phyloP scores from a whole-genome alignment of 2,888 invertebrate species.

The Lasioglossum calceatum region DNA sequence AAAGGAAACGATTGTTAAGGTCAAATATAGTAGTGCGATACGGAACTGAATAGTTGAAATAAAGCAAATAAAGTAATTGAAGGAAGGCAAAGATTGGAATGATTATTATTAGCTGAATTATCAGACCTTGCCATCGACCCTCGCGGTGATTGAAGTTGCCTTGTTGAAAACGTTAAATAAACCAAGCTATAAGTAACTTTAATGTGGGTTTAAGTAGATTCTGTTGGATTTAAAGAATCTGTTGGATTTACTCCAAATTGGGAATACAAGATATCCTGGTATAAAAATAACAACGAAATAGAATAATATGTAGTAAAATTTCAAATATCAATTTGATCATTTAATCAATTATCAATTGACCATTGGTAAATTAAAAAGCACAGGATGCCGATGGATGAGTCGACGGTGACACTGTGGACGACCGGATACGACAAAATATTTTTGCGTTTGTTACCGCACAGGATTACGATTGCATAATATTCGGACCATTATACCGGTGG shows the following conservation, averaged over 20 bases:
- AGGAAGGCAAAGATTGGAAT: not conserved
- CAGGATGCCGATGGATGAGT: not conserved
- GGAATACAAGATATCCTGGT: not conserved
- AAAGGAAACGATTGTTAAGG: not conserved
- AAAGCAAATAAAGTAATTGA: not conserved
- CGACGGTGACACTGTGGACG: not conserved
- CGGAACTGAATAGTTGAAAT: not conserved
- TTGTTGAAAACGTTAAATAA: not conserved
- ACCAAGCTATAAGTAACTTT: not conserved
- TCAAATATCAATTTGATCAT: too few species aligned
- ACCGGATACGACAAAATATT: constrained; percentile 26
- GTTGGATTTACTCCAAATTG: not conserved
- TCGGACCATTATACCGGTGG: not conserved
- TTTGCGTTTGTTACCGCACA: constrained; percentile 10
- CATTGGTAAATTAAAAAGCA: not conserved
- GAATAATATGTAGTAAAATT: too few species aligned
- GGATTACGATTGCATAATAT: constrained; percentile 41
- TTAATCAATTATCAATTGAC: too few species aligned
- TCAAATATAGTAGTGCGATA: not conserved
- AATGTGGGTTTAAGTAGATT: not conserved
- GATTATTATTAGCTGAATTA: not conserved
- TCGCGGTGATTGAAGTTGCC: not conserved
- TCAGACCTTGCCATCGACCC: not conserved
- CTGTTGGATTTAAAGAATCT: too few species aligned
- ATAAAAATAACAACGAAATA: not conserved